Percentiles rank a stretch among this genome's conserved stretches.
Conservation (phyloP, 2,888 invertebrate species). For the Drosophila longiperda region DNA sequence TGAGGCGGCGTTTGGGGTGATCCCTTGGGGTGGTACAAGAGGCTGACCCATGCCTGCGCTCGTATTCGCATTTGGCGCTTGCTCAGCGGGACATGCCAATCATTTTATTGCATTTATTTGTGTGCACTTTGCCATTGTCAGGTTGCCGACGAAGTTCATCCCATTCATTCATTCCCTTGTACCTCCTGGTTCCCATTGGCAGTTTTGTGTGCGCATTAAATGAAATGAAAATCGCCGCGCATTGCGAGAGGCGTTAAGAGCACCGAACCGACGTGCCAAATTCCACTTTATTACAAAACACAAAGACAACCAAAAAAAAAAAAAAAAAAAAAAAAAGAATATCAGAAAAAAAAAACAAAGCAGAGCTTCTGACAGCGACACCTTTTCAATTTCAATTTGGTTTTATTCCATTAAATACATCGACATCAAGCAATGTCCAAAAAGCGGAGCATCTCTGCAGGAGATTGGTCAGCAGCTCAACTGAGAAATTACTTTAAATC, state of each 20-base stretch:
- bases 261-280: constrained; percentile 73
- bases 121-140: constrained; percentile 77
- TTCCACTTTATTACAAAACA: constrained; percentile 72
- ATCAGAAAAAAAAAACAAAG: constrained; percentile 34
- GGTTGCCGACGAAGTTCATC: constrained; percentile 16
- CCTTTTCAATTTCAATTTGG: constrained; percentile 78
- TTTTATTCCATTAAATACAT: constrained; percentile 75
- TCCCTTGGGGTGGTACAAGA: constrained; percentile 12
- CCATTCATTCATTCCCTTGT: neutral
- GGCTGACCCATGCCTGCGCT: constrained; percentile 17
- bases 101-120: constrained; percentile 79
- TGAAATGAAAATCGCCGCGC: constrained; percentile 72
- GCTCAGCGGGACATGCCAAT: constrained; percentile 72
- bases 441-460: constrained; percentile 4
- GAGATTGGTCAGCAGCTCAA: constrained; percentile 37
- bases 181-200: constrained; percentile 25
- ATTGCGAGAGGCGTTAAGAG: constrained; percentile 67
- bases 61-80: constrained; percentile 14
- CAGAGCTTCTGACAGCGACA: constrained; percentile 63
- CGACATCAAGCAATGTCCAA: constrained; percentile 25
- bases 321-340: constrained; percentile 11
- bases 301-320: constrained; percentile 12
- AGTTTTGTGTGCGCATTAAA: constrained; percentile 70
- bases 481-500: constrained; percentile 64
- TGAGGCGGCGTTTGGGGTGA: constrained; percentile 7